Evolutionary conservation across 2,888 invertebrate genomes (phyloP).

Genomic region (Ophion slaviceki): DNA sequence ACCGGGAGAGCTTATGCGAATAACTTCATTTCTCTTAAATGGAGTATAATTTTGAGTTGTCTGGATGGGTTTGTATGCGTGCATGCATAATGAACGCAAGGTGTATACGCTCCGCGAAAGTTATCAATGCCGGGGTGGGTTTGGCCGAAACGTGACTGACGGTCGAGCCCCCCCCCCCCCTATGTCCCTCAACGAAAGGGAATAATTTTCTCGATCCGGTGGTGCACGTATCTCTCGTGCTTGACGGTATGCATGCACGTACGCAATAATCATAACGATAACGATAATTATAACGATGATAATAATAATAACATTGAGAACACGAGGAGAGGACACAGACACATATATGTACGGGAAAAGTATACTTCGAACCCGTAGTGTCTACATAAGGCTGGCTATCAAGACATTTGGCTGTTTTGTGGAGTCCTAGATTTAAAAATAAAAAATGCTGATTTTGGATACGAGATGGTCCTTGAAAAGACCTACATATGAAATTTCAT

Average conservation of each 20-base stretch:
- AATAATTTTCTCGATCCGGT: slow-evolving; percentile 62
- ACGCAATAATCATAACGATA: slow-evolving; percentile 38
- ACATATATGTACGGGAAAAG: not conserved
- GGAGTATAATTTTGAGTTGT: slow-evolving; percentile 59
- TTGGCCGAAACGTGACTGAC: slow-evolving; percentile 65
- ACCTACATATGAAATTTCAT: no score
- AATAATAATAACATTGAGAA: slow-evolving; percentile 56
- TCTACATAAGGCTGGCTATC: no score
- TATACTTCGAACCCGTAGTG: not conserved
- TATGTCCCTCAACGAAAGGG: slow-evolving; percentile 48
- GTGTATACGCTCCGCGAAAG: slow-evolving; percentile 26
- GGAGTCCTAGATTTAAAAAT: no score
- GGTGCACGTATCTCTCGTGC: slow-evolving; percentile 48
- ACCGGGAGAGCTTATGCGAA: slow-evolving; percentile 46
- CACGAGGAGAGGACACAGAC: slow-evolving; percentile 34
- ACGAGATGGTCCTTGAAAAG: no score
- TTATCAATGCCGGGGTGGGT: slow-evolving; percentile 64
- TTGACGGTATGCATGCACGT: slow-evolving; percentile 23
- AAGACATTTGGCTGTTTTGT: no score
- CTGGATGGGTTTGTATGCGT: not conserved
- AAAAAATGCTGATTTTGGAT: no score
- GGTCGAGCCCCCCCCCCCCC: not conserved
- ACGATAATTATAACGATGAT: slow-evolving; percentile 38
- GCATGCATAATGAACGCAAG: not conserved
- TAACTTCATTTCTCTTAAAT: slow-evolving; percentile 64